These are phyloP conservation scores for Sitobion miscanthi DNA, from an alignment of 1,140 invertebrate genomes.

Conservation along the genomic window DNA sequence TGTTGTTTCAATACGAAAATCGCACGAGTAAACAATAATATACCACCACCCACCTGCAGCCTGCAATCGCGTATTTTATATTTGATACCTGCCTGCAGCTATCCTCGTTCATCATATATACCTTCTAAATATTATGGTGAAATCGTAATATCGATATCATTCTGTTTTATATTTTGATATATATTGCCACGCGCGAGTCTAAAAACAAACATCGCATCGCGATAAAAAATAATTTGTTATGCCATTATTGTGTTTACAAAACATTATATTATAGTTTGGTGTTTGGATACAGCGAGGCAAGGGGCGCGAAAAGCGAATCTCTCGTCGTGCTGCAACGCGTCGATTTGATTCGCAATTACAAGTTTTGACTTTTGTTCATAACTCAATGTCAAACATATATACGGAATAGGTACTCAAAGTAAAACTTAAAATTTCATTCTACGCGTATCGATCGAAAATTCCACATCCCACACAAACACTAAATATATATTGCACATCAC, in stretches of 20 bases:
- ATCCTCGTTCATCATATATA: too few relatives aligned
- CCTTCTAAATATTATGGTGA: background rate
- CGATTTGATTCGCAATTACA: background rate
- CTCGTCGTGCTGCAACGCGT: background rate
- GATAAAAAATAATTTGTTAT: background rate
- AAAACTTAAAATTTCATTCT: background rate
- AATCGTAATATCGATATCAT: background rate
- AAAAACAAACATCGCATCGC: background rate
- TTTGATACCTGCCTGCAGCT: too few relatives aligned
- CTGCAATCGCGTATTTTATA: background rate
- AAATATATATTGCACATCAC: too few relatives aligned
- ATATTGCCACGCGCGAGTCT: background rate
- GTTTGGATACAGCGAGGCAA: background rate
- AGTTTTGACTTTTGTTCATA: conserved; percentile 3
- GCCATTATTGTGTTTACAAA: background rate
- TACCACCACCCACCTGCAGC: background rate
- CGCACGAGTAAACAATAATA: background rate
- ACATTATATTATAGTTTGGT: background rate
- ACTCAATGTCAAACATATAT: conserved; percentile 7
- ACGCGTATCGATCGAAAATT: background rate
- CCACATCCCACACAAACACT: background rate
- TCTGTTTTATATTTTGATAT: background rate
- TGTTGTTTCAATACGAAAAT: background rate
- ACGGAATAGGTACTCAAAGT: background rate
- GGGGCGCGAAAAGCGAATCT: background rate